Percentiles rank a stretch among this genome's conserved stretches.
These are phyloP conservation scores for Cyclura pinguis DNA, from an alignment of 2,797 vertebrate species.

Conservation along the genomic window DNA sequence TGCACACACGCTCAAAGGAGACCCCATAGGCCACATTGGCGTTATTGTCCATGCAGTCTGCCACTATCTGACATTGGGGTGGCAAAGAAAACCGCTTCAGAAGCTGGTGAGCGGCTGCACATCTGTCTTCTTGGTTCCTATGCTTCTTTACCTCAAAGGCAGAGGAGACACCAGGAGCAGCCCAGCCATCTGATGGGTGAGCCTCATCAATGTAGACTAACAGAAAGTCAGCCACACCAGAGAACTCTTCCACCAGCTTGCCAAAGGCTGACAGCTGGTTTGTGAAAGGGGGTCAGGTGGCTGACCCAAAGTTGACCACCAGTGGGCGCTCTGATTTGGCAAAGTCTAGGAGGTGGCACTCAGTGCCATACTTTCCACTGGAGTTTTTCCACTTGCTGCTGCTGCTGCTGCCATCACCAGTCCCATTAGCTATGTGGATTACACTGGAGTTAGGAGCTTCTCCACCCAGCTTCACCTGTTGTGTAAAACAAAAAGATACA, in stretches of 20 bases:
- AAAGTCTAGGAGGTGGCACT: slow-evolving; percentile 94
- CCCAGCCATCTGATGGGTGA: slow-evolving; percentile 97
- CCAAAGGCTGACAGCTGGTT: slow-evolving; percentile 94
- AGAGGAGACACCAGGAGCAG: slow-evolving; percentile 87
- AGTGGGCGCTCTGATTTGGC: slow-evolving; percentile 90
- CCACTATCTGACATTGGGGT: slow-evolving; percentile 92
- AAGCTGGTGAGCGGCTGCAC: slow-evolving; percentile 90
- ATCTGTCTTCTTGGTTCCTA: slow-evolving; percentile 91
- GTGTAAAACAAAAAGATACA: slow-evolving; percentile 48
- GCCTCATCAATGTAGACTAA: slow-evolving; percentile 98
- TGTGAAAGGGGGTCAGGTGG: slow-evolving; percentile 97
- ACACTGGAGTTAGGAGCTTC: slow-evolving; percentile 96
- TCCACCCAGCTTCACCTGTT: slow-evolving; percentile 92
- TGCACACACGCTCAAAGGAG: slow-evolving; percentile 94
- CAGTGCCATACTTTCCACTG: slow-evolving; percentile 64
- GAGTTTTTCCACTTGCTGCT: slow-evolving; percentile 69
- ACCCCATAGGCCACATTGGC: slow-evolving; percentile 95
- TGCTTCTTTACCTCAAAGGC: slow-evolving; percentile 92
- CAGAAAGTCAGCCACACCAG: slow-evolving; percentile 94
- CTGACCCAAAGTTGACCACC: slow-evolving; percentile 97
- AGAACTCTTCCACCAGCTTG: slow-evolving; percentile 95
- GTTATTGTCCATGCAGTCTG: slow-evolving; percentile 98
- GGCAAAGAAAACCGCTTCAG: slow-evolving; percentile 91
- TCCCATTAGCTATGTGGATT: slow-evolving; percentile 84
- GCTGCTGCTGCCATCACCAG: slow-evolving; percentile 32